phyloP scores from a whole-genome alignment of 2,888 invertebrate genomes.

The Folsomia candida region DNA sequence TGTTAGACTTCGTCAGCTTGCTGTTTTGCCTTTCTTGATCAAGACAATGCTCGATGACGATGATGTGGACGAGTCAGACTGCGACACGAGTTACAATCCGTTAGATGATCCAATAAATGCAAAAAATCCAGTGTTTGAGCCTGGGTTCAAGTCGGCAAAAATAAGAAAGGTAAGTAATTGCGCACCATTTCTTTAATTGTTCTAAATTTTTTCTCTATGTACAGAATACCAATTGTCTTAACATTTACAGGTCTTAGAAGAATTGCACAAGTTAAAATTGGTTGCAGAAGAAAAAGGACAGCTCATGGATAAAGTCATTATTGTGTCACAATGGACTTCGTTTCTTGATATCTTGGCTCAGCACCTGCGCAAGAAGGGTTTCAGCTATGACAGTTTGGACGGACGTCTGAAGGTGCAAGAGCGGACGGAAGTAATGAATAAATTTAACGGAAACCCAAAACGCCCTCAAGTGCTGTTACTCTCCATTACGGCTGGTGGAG shows the following conservation, averaged over 20 bases:
- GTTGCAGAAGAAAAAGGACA: constrained; percentile 60
- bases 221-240: neutral
- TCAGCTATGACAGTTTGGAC: constrained; percentile 67
- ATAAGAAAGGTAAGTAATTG: constrained; percentile 26
- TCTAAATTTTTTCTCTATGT: neutral
- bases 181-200: too few species aligned
- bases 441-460: constrained; percentile 34
- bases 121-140: constrained; percentile 41
- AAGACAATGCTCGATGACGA: constrained; percentile 60
- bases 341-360: constrained; percentile 70
- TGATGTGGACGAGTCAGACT: constrained; percentile 56
- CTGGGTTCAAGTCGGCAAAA: constrained; percentile 39
- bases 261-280: constrained; percentile 56
- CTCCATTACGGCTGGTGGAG: constrained; percentile 89
- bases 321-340: constrained; percentile 92
- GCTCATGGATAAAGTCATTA: constrained; percentile 67
- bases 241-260: constrained; percentile 31
- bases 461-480: constrained; percentile 64
- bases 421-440: constrained; percentile 30
- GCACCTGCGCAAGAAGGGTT: constrained; percentile 60
- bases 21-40: constrained; percentile 84
- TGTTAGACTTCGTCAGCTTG: constrained; percentile 80
- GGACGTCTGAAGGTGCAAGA: constrained; percentile 57
- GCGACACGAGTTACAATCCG: constrained; percentile 54
- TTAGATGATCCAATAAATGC: constrained; percentile 28